phyloP scores from a whole-genome alignment of 2,797 vertebrate genomes.

The Neomorphus geoffroyi region DNA sequence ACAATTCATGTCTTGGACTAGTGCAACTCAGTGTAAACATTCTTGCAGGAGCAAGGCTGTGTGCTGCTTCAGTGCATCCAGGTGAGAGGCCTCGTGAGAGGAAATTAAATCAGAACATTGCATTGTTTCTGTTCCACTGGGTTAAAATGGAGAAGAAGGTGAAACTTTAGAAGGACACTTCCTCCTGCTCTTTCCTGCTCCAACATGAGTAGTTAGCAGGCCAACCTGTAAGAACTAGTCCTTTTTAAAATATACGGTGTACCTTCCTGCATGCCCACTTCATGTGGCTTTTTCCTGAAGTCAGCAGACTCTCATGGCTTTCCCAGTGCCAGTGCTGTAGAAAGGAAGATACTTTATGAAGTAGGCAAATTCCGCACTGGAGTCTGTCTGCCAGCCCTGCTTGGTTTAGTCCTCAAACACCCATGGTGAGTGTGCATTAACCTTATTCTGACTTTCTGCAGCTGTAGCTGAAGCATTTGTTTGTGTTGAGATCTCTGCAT shows the following conservation, averaged over 20 bases:
- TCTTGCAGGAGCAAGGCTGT: background rate
- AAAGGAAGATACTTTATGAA: background rate
- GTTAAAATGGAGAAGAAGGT: background rate
- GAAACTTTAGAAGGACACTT: constrained; percentile 24
- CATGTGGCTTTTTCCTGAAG: background rate
- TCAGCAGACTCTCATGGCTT: background rate
- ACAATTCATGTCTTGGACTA: background rate
- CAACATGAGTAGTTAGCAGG: background rate
- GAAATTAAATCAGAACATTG: constrained; percentile 24
- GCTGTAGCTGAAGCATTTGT: background rate
- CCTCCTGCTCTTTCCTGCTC: background rate
- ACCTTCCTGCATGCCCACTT: background rate
- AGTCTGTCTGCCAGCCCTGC: background rate
- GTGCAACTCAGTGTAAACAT: background rate
- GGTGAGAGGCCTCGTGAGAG: constrained; percentile 28
- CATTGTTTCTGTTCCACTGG: constrained; percentile 36
- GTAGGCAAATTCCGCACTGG: background rate
- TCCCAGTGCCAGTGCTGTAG: background rate
- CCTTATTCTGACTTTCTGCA: background rate
- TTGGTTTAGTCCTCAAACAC: background rate
- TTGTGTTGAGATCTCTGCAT: background rate
- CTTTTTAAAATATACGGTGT: background rate
- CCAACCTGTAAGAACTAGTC: background rate
- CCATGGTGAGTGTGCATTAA: background rate
- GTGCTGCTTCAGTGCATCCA: constrained; percentile 19